Percentiles rank a stretch among this genome's conserved stretches.
These are phyloP conservation scores for Antheraea assamensis DNA, from an alignment of 2,888 invertebrate species.

Conservation along the genomic window DNA sequence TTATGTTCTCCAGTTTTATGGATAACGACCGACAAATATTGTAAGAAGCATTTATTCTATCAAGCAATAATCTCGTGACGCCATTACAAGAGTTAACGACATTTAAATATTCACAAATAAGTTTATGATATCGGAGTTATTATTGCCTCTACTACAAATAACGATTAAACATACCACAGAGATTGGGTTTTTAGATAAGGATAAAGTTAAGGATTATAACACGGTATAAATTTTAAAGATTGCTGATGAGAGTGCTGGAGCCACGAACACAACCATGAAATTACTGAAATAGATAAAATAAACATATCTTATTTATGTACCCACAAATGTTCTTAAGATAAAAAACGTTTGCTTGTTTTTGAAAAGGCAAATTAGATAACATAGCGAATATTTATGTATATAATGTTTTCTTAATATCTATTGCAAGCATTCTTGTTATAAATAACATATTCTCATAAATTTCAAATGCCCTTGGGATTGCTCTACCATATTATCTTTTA, in stretches of 20 bases:
- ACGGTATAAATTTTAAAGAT: constrained; percentile 13
- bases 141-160: constrained; percentile 5
- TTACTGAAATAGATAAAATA: neutral
- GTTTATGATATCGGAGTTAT: constrained; percentile 13
- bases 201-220: neutral
- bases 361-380: neutral
- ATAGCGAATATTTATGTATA: constrained; percentile 17
- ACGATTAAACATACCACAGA: constrained; percentile 2
- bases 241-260: neutral
- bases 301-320: neutral
- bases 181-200: neutral
- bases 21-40: constrained; percentile 29
- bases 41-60: constrained; percentile 24
- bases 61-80: constrained; percentile 17
- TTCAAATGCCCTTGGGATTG: constrained; percentile 63
- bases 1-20: constrained; percentile 35
- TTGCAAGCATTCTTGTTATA: constrained; percentile 23
- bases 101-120: constrained; percentile 17
- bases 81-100: constrained; percentile 15
- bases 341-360: no score
- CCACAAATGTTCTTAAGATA: no score
- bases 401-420: constrained; percentile 20
- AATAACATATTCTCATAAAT: constrained; percentile 50
- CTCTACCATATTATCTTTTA: constrained; percentile 48
- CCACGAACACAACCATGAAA: neutral